Base-by-base conservation (phyloP, 2,797 vertebrate genomes). In the Pantherophis vulpinus region DNA sequence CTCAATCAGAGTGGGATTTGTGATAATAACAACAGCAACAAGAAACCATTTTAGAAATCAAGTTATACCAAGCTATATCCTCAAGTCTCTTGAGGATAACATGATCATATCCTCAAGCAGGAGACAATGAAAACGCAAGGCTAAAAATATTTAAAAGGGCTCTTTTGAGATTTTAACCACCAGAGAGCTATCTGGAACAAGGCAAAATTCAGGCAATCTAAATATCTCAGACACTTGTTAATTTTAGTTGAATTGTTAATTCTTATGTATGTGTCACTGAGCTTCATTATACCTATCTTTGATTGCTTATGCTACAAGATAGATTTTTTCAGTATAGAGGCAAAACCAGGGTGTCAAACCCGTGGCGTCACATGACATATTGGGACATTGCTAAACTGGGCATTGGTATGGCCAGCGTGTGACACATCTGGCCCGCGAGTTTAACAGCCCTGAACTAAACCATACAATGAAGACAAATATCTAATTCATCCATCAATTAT, bases 281-380 rank as follows among this genome's bases (percentile, higher is more conserved):
- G 18, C 25, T 66, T 55, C 55, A 59, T 70, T 59, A 29, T 93
- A 51, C 47, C 61, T 60, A 87, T 79, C 42, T 91, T 91, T 91
- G 61, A 55, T 55, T 93, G 66, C 29, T 88, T 58, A 61, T 91
- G 66, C n/a, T 27, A 86, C 55, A 95, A 97, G 95, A 95, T 93
- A 95, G 93, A 96, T 93, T 97, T 97, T 96, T 96, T 96, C 96
- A 97, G 96, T 94, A 93, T 51, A 94, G n/a, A 93, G 89, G 93
- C 0, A 93, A 92, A 96, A 94, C 87, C 2, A 1, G 55, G 55
- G 55, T 56, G 55, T 56, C 55, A 56, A 56, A 56, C 55, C 13
- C 2, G 55, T 5, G 3, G 55, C 55, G 12, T 3, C 55, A 56
- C 55, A 56, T 56, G 55, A 51, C 47, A 51, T 51, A 51, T 51